phyloP scores from a whole-genome alignment of 1,140 invertebrate species.

The honey bee (Apis mellifera) region DNA sequence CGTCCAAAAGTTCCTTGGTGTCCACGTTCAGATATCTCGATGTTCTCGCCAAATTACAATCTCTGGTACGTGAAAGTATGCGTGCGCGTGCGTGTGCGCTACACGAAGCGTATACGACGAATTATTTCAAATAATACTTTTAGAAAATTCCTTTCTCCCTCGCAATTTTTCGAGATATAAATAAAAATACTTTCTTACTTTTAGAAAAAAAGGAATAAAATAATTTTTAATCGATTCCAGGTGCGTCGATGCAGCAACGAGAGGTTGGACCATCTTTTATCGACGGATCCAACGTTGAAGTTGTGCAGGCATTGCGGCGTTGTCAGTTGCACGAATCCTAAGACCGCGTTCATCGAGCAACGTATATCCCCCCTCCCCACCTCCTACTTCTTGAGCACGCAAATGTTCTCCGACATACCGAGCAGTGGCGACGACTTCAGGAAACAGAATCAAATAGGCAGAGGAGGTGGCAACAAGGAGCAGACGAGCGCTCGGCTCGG shows the following conservation, averaged over 20 bases:
- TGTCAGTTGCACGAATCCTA: conserved; percentile 38
- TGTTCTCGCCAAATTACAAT: conserved; percentile 36
- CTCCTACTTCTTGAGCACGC: conserved; percentile 17
- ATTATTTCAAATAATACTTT: too few species aligned
- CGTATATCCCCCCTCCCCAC: neutral
- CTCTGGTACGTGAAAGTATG: conserved; percentile 10
- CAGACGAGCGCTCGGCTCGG: neutral
- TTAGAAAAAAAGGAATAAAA: too few species aligned
- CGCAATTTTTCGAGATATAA: too few species aligned
- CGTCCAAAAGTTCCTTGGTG: conserved; percentile 23
- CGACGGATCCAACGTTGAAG: conserved; percentile 46
- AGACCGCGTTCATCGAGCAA: neutral
- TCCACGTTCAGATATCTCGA: conserved; percentile 31
- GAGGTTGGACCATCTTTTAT: conserved; percentile 42
- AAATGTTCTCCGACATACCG: neutral
- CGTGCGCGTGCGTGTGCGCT: too few species aligned
- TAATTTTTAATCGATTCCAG: too few species aligned
- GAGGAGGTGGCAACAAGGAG: neutral
- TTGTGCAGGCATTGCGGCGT: conserved; percentile 62
- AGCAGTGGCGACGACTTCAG: neutral
- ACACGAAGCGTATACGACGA: too few species aligned
- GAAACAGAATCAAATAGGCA: neutral
- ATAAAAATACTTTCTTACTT: too few species aligned
- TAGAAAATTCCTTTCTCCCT: too few species aligned
- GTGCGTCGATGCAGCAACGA: neutral